Base-by-base conservation (phyloP, 2,797 vertebrate species). In the Steatocranus sp. region DNA sequence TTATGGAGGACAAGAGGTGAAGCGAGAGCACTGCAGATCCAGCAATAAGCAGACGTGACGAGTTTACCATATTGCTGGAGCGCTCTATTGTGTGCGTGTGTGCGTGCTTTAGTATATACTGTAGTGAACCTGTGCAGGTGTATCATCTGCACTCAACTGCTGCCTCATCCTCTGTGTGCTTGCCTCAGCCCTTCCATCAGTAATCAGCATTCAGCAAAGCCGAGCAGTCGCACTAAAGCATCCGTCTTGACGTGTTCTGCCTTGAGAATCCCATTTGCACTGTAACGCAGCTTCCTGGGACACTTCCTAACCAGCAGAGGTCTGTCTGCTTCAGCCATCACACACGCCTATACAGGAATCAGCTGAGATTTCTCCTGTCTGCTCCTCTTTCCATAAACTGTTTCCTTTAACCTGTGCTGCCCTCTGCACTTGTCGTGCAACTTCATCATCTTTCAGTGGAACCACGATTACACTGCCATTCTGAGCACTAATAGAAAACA, bases 121-220 rank as follows among this genome's bases (percentile, higher is more conserved):
- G 70, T 50, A 9, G 51, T 86, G 66, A 76, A 61, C n/a, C 43
- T 73, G 75, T 30, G 74, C 70, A 80, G 87, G 86, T 89, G 70
- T 49, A 68, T 51, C 85, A 58, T 83, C 76, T 74, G 48, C 83
- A 73, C 81, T 32, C 38, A 58, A 76, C 75, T 76, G 48, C 82
- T 61, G 70, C 81, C 83, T 88, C 90, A 66, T 83, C 76, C 85
- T 83, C 61, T 49, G 54, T 23, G 58, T 12, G 38, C 77, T 43
- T 30, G 68, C 50, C 79, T 79, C 81, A 43, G 34, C 77, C 63
- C 76, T 80, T 83, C 86, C 82, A 75, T 83, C 76, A 9, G 87
- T 85, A 84, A 90, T 94, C 93, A 92, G 87, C 88, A 88, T 93
- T 91, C 90, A 87, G 89, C 75, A 11, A 86, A 49, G 51, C 25